Percentiles rank a stretch among this genome's conserved stretches.
These are phyloP conservation scores for Ditula angustiorana DNA, from an alignment of 2,888 invertebrate genomes.

Conservation along the genomic window DNA sequence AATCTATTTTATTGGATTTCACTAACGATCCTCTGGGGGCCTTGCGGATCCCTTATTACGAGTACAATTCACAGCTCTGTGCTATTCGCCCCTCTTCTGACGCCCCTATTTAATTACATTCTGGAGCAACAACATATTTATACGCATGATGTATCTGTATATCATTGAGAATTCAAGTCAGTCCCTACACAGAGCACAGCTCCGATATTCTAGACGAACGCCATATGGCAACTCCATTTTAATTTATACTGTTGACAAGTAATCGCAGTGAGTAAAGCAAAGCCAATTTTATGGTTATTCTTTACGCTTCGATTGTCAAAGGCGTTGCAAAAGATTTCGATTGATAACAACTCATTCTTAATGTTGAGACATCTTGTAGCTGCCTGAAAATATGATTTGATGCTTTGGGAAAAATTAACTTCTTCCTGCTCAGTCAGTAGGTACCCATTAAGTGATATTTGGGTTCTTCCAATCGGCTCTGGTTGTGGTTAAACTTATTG, in stretches of 20 bases:
- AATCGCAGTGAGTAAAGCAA: constrained; percentile 19
- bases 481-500: no score
- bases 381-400: background rate
- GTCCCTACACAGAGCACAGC: background rate
- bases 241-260: constrained; percentile 2
- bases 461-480: no score
- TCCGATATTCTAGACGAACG: background rate
- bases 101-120: constrained; percentile 21
- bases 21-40: constrained; percentile 14
- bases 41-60: constrained; percentile 2
- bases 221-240: constrained; percentile 4
- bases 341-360: constrained; percentile 29
- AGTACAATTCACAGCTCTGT: constrained; percentile 15
- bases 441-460: no score
- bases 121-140: background rate
- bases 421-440: no score
- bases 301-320: constrained; percentile 8
- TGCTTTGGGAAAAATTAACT: background rate
- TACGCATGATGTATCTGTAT: background rate
- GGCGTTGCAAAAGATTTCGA: constrained; percentile 23
- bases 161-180: no score
- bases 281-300: constrained; percentile 31
- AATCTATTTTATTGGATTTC: constrained; percentile 16
- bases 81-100: background rate
- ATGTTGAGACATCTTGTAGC: constrained; percentile 4